phyloP scores from a whole-genome alignment of 2,888 invertebrate genomes.

The Eudemis profundana region DNA sequence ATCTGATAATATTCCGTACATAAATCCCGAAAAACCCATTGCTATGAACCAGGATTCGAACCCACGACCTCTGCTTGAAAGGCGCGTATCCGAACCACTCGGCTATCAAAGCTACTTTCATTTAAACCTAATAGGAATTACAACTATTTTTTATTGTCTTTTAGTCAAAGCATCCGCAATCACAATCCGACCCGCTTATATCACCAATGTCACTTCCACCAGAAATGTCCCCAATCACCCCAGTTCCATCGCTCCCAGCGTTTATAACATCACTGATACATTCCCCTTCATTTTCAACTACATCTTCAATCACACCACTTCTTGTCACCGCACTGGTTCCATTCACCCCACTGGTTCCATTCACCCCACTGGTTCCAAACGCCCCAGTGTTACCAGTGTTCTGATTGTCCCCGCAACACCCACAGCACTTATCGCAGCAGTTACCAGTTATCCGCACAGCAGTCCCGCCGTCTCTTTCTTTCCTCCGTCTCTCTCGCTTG shows the following conservation, averaged over 20 bases:
- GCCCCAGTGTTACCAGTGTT: neutral
- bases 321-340: neutral
- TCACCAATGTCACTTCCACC: conserved; percentile 5
- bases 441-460: neutral
- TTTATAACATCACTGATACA: neutral
- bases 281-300: neutral
- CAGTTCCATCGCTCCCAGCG: neutral
- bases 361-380: neutral
- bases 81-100: no score
- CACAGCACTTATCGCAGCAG: conserved; percentile 8
- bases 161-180: conserved; percentile 16
- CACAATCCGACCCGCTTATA: conserved; percentile 10
- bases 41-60: no score
- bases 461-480: neutral
- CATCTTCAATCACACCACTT: neutral
- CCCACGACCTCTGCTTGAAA: no score
- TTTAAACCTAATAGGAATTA: no score
- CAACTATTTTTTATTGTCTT: neutral
- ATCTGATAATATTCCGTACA: no score
- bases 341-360: neutral
- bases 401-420: neutral
- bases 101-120: no score
- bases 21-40: no score
- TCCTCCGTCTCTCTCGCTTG: neutral
- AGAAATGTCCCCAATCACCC: neutral